Evolutionary conservation across 2,797 vertebrate genomes (phyloP).

Genomic region (Poecilia velifera): DNA sequence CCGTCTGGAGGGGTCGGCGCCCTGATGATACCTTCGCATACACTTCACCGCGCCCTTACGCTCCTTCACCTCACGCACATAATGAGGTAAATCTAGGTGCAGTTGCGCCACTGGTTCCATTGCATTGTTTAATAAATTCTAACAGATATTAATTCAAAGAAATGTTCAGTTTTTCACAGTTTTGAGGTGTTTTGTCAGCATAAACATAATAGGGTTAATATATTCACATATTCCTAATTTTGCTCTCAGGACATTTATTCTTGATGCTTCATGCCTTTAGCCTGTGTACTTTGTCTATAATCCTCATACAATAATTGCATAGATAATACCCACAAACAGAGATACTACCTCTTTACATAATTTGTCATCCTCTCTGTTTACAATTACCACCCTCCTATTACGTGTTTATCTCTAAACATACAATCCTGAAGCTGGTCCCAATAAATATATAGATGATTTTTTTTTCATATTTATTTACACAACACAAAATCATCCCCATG

Average conservation of each 20-base stretch:
- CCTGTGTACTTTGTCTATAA: constrained; percentile 6
- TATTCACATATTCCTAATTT: not conserved
- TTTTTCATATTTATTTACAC: constrained; percentile 6
- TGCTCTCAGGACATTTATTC: not conserved
- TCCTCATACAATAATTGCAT: constrained; percentile 26
- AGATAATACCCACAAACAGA: constrained; percentile 28
- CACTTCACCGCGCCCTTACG: too few relatives aligned
- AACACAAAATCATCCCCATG: constrained; percentile 4
- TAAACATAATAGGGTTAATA: not conserved
- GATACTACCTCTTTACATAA: constrained; percentile 20
- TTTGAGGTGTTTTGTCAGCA: not conserved
- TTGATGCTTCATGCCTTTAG: not conserved
- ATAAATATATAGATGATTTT: not conserved
- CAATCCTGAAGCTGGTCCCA: constrained; percentile 13
- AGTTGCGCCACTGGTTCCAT: not conserved
- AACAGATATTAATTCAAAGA: not conserved
- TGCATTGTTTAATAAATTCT: not conserved
- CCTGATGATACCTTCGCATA: too few relatives aligned
- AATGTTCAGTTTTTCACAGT: not conserved
- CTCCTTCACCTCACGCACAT: too few relatives aligned
- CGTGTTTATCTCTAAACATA: constrained; percentile 21
- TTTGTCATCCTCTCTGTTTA: constrained; percentile 27
- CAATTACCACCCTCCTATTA: constrained; percentile 11
- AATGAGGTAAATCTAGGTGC: too few relatives aligned
- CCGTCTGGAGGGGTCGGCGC: too few relatives aligned